Conservation (phyloP, 2,888 invertebrate genomes). For the Glaucopsyche alexis region DNA sequence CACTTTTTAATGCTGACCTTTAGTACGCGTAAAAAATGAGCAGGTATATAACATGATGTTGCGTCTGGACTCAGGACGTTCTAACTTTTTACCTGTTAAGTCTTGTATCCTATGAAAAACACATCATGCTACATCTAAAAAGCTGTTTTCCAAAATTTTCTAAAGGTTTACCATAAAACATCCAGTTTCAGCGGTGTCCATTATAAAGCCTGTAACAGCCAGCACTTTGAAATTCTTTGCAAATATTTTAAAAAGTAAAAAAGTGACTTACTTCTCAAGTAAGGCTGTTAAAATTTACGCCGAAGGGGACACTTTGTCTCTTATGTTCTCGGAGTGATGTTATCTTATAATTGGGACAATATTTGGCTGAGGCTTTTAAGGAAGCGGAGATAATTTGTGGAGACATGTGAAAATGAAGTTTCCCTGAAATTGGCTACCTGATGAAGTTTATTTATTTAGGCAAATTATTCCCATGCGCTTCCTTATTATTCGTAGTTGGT, state of each 20-base stretch:
- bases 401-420: constrained; percentile 61
- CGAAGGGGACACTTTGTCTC: constrained; percentile 64
- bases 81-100: not conserved
- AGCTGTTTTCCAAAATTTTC: not conserved
- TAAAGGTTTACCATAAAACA: constrained; percentile 1
- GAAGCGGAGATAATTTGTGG: constrained; percentile 51
- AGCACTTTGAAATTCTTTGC: constrained; percentile 18
- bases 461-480: constrained; percentile 28
- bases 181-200: not conserved
- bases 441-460: constrained; percentile 43
- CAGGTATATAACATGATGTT: not conserved
- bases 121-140: not conserved
- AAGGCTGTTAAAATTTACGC: constrained; percentile 57
- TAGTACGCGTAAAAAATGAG: not conserved
- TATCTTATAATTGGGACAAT: constrained; percentile 79
- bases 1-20: no score
- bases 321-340: constrained; percentile 72
- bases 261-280: constrained; percentile 22
- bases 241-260: constrained; percentile 31
- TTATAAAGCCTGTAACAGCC: not conserved
- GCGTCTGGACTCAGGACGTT: no score
- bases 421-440: constrained; percentile 46
- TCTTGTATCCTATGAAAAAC: not conserved
- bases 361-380: constrained; percentile 72
- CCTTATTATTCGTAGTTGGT: not conserved